A percentile compares a stretch with the other conserved stretches of the same genome.
Conservation (phyloP, 2,113 vertebrate genomes). For the Phainopepla nitens region DNA sequence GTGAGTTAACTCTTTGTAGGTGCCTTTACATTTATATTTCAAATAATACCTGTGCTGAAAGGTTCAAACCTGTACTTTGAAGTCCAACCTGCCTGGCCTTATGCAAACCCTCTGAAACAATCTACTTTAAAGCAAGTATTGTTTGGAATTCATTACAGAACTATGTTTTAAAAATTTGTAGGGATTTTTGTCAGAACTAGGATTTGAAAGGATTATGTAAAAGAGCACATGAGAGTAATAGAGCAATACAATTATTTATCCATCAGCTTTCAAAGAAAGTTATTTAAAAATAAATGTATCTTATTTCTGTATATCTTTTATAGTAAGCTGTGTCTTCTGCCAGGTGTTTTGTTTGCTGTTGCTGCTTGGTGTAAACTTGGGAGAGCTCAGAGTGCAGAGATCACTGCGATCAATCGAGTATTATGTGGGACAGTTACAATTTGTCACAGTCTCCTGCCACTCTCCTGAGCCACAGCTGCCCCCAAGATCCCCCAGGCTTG, state of each 20-base stretch:
- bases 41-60: not conserved
- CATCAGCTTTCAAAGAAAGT: not conserved
- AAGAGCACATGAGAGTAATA: not conserved
- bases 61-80: not conserved
- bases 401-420: rapidly evolving
- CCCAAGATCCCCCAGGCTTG: not conserved
- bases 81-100: not conserved
- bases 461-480: not conserved
- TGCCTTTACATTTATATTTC: not conserved
- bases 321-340: not conserved
- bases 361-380: not conserved
- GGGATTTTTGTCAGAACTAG: not conserved
- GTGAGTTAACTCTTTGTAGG: not conserved
- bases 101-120: not conserved
- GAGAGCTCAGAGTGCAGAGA: not conserved
- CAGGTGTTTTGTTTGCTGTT: not conserved
- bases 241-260: not conserved
- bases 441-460: not conserved
- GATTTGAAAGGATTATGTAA: not conserved
- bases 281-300: not conserved
- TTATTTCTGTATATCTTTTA: not conserved
- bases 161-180: not conserved
- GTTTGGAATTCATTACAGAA: not conserved
- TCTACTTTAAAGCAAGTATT: not conserved
- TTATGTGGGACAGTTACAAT: not conserved